Conservation (phyloP, 2,113 vertebrate species). For the Perognathus longimembris region DNA sequence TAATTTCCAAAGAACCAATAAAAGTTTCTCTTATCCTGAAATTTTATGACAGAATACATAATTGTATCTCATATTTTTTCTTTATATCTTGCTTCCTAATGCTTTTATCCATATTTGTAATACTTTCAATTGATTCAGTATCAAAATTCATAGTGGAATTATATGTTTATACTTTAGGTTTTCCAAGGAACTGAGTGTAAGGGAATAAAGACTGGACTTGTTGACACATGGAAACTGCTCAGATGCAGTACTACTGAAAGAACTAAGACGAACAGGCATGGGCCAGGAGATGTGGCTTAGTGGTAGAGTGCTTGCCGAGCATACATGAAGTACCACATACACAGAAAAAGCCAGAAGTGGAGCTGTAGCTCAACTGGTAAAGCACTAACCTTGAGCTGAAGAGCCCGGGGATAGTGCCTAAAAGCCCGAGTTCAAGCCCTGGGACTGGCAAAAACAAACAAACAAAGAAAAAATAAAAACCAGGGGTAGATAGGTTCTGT, state of each 20-base stretch:
- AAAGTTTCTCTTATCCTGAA: constrained; percentile 21
- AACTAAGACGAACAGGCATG: not conserved
- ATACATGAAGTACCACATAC: too few species aligned
- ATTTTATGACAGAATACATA: constrained; percentile 31
- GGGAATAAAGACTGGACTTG: not conserved
- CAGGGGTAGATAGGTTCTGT: not conserved
- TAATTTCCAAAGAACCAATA: constrained; percentile 23
- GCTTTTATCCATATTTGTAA: not conserved
- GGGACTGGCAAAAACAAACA: too few species aligned
- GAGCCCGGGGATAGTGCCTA: too few species aligned
- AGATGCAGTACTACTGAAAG: not conserved
- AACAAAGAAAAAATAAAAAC: too few species aligned
- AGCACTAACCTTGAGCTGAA: too few species aligned
- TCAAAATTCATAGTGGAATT: not conserved
- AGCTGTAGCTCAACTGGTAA: too few species aligned
- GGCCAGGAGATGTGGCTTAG: too few species aligned
- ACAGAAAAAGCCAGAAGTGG: too few species aligned
- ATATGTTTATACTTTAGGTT: constrained; percentile 17
- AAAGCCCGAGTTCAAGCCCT: too few species aligned
- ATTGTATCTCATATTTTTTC: not conserved
- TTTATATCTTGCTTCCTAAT: not conserved
- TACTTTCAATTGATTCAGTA: not conserved
- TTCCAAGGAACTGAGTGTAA: constrained; percentile 9
- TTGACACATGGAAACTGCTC: not conserved
- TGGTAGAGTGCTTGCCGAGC: too few species aligned